A percentile compares a stretch with the other conserved stretches of the same genome.
Evolutionary conservation across 2,888 invertebrate species (phyloP).

Genomic region (Drosophila nigricruria): DNA sequence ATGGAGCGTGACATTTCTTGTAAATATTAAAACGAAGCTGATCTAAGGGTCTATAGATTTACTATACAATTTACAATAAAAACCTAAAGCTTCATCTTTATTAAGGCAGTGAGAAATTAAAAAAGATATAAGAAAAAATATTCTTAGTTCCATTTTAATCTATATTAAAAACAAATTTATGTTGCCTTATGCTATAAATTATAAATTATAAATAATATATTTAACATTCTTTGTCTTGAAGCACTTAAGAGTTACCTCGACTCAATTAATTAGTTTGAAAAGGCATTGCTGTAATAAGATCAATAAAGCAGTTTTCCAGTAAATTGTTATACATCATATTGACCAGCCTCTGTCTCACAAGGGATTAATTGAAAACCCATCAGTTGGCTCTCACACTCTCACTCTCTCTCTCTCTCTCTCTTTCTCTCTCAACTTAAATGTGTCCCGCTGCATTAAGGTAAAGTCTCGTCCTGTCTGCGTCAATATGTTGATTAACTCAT

Average conservation of each 20-base stretch:
- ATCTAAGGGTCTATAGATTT: too few relatives aligned
- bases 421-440: slow-evolving; percentile 22
- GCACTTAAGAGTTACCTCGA: neutral
- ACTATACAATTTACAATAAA: too few relatives aligned
- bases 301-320: slow-evolving; percentile 17
- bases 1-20: neutral
- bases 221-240: neutral
- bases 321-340: slow-evolving; percentile 14
- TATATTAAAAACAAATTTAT: too few relatives aligned
- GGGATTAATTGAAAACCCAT: slow-evolving; percentile 51
- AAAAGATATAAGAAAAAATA: too few relatives aligned
- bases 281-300: slow-evolving; percentile 21
- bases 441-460: slow-evolving; percentile 44
- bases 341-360: slow-evolving; percentile 14
- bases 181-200: neutral
- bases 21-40: slow-evolving; percentile 1
- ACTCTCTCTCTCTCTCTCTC: neutral
- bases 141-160: too few relatives aligned
- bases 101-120: too few relatives aligned
- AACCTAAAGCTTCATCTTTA: too few relatives aligned
- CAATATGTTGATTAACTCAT: slow-evolving; percentile 79
- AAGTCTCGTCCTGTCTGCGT: slow-evolving; percentile 44
- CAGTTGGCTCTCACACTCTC: slow-evolving; percentile 21
- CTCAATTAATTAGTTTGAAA: slow-evolving; percentile 19
- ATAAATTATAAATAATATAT: neutral